Conservation (phyloP, 2,888 invertebrate species). For the Nudaria mundana region DNA sequence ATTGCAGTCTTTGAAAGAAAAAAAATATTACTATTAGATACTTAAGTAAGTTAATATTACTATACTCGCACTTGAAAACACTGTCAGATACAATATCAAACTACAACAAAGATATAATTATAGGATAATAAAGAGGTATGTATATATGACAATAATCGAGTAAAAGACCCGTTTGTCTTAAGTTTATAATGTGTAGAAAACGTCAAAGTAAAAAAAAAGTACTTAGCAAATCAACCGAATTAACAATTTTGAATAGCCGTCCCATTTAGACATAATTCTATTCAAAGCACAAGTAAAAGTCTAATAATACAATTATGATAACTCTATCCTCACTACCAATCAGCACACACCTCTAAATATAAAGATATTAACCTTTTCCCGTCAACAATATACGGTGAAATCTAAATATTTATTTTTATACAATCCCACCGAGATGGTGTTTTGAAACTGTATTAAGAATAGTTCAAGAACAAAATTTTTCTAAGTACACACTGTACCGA, state of each 20-base stretch:
- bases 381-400: constrained; percentile 63
- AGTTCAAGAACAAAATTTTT: constrained; percentile 41
- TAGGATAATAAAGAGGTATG: no score
- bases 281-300: constrained; percentile 17
- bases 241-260: constrained; percentile 5
- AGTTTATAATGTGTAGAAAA: no score
- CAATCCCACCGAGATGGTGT: constrained; percentile 44
- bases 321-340: constrained; percentile 46
- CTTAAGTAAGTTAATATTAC: no score
- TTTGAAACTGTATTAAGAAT: constrained; percentile 43
- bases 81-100: no score
- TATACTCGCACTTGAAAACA: no score
- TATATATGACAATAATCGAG: no score
- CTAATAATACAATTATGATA: constrained; percentile 37
- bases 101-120: no score
- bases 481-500: constrained; percentile 35
- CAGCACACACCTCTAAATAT: constrained; percentile 46
- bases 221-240: no score
- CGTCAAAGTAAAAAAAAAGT: no score
- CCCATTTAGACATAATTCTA: constrained; percentile 7
- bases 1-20: neutral
- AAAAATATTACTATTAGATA: no score
- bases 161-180: no score
- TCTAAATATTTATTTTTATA: constrained; percentile 67
- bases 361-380: constrained; percentile 69